Conservation (phyloP, 23 tunicate genomes). For the Oikopleura vanhoeffeni region DNA sequence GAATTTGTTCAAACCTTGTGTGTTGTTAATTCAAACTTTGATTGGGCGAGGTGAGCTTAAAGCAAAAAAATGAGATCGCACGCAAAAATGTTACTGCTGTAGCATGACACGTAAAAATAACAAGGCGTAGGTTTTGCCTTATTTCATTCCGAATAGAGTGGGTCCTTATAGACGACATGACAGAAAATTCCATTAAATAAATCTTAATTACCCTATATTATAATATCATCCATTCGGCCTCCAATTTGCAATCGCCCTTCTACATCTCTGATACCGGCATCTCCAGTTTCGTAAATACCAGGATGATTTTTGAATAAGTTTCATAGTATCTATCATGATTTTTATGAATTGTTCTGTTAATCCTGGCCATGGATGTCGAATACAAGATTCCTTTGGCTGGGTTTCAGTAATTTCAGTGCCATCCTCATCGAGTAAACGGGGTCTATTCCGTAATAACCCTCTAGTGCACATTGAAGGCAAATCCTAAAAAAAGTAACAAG, state of each 20-base stretch:
- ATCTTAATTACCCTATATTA: slow-evolving; percentile 41
- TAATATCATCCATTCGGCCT: slow-evolving; percentile 90
- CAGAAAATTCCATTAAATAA: too few relatives aligned
- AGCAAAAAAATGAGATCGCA: too few relatives aligned
- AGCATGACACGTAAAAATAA: too few relatives aligned
- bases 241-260: slow-evolving; percentile 57
- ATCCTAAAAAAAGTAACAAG: too few relatives aligned
- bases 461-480: slow-evolving; percentile 60
- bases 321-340: slow-evolving; percentile 74
- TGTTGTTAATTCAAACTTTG: too few relatives aligned
- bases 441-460: slow-evolving; percentile 68
- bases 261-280: slow-evolving; percentile 30
- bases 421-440: slow-evolving; percentile 36
- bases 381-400: slow-evolving; percentile 39
- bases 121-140: too few relatives aligned
- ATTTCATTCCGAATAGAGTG: too few relatives aligned
- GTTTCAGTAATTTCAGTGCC: slow-evolving; percentile 22
- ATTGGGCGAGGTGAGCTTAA: too few relatives aligned
- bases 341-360: slow-evolving; percentile 85
- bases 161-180: too few relatives aligned
- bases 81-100: too few relatives aligned
- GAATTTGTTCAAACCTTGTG: too few relatives aligned
- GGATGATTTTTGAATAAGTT: slow-evolving; percentile 62
- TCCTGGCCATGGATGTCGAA: slow-evolving; percentile 79
- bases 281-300: slow-evolving; percentile 80